Conservation (phyloP, 1,140 invertebrate species). For the Drosophila pseudoananassae region DNA sequence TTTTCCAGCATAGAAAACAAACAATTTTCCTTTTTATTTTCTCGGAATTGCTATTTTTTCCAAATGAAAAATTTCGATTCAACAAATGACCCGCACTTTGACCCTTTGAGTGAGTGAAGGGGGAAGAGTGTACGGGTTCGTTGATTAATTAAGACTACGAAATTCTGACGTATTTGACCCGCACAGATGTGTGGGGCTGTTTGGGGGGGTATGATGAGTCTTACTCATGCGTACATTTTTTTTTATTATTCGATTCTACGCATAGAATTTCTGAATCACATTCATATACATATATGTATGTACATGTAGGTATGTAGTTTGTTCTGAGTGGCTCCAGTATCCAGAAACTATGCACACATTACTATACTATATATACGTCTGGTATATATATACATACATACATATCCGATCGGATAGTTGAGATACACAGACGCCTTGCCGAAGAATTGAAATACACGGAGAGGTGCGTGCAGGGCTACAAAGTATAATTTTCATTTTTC, state of each 20-base stretch:
- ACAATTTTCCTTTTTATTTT: slow-evolving; percentile 42
- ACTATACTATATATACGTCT: not conserved
- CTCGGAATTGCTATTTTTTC: slow-evolving; percentile 12
- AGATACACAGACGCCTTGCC: not conserved
- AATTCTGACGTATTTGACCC: slow-evolving; percentile 24
- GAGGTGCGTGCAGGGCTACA: slow-evolving; percentile 43
- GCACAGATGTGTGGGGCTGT: too few species aligned
- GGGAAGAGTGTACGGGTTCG: not conserved
- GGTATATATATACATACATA: not conserved
- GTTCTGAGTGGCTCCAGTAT: slow-evolving; percentile 2
- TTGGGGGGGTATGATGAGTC: not conserved
- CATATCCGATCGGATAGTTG: slow-evolving; percentile 10
- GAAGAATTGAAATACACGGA: slow-evolving; percentile 23
- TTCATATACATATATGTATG: too few species aligned
- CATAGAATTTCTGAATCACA: slow-evolving; percentile 17
- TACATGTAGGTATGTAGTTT: too few species aligned
- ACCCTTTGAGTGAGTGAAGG: slow-evolving; percentile 13
- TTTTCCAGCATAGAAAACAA: slow-evolving; percentile 34
- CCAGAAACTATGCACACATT: not conserved
- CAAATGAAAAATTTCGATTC: slow-evolving; percentile 15
- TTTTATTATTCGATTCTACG: slow-evolving; percentile 8
- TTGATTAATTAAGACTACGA: slow-evolving; percentile 63
- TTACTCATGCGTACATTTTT: slow-evolving; percentile 3
- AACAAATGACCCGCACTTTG: slow-evolving; percentile 55
- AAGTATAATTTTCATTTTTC: not conserved